Evolutionary conservation across 2,797 vertebrate species (phyloP).

Genomic region (Mallotus villosus): DNA sequence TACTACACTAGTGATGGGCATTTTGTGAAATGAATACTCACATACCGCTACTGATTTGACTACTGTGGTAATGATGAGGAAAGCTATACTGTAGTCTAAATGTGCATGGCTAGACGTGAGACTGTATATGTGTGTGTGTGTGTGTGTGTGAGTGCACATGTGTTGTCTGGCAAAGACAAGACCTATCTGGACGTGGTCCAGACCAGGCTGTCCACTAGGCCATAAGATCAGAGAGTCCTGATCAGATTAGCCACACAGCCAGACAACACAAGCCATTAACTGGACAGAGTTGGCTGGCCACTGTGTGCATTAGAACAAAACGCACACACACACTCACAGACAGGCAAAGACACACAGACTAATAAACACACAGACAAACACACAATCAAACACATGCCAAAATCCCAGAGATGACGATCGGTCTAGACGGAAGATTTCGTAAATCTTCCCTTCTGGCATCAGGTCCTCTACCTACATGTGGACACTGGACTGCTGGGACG

Average conservation of each 20-base stretch:
- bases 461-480: neutral
- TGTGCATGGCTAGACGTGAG: constrained; percentile 1
- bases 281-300: constrained; percentile 4
- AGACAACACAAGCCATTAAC: constrained; percentile 22
- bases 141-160: constrained; percentile 1
- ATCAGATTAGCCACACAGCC: constrained; percentile 34
- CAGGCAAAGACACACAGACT: too few species aligned
- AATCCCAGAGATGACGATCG: neutral
- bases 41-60: neutral
- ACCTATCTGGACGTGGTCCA: neutral
- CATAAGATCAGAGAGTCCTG: constrained; percentile 1
- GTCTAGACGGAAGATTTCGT: neutral
- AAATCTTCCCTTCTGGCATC: too few species aligned
- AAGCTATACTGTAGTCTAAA: neutral
- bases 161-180: too few species aligned
- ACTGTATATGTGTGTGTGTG: neutral
- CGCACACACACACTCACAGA: too few species aligned
- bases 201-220: constrained; percentile 12
- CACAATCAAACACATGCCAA: neutral
- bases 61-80: neutral
- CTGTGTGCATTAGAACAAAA: neutral
- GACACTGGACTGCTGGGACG: neutral
- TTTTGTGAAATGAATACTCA: too few species aligned
- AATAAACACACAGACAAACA: neutral
- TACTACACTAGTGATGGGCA: too few species aligned